Evolutionary conservation across 2,888 invertebrate genomes (phyloP), one percentile per base, ranked within the genome.

Genomic region (Rotaria sp.): DNA sequence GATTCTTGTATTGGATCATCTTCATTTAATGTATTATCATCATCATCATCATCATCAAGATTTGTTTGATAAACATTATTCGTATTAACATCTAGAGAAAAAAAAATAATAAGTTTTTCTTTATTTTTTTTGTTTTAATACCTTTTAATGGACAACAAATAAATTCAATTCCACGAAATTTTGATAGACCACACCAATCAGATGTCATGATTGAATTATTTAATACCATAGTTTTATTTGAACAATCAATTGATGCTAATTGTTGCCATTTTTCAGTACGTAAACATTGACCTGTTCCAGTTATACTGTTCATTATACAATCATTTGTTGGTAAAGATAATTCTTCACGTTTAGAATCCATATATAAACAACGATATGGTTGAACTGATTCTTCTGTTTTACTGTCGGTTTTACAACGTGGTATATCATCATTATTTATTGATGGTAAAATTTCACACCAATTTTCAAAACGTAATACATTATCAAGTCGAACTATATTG

Each of bases 401-500:
- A 45, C 13, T 45, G 0, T n/a, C 80, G 2, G 10, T n/a, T 45
- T 80, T 80, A 45, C 80, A 80, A n/a, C n/a, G 8, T 1, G 26
- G 45, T 13, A n/a, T 26, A 45, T 45, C 26, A 80, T 45, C n/a
- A 41, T 38, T 3, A 80, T n/a, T 4, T 5, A 10, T 15, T 30
- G 35, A 24, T 15, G 80, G n/a, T 15, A n/a, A 11, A 26, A 80
- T 7, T 24, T 45, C 45, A 45, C 80, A 80, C 80, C 80, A 80
- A n/a, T 80, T 80, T n/a, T 80, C 45, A n/a, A 80, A 80, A n/a
- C 80, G 80, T 45, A 80, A 45, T 45, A 80, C 45, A 21, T 26
- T 80, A 21, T 80, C 80, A 13, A 80, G n/a, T 45, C 80, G 80
- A 80, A 80, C n/a, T n/a, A 80, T 80, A n/a, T 80, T 80, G n/a